Percentiles rank a stretch among this genome's conserved stretches.
These are phyloP conservation scores for Odocoileus hemionus DNA, from an alignment of 2,113 vertebrate genomes.

Conservation along the genomic window DNA sequence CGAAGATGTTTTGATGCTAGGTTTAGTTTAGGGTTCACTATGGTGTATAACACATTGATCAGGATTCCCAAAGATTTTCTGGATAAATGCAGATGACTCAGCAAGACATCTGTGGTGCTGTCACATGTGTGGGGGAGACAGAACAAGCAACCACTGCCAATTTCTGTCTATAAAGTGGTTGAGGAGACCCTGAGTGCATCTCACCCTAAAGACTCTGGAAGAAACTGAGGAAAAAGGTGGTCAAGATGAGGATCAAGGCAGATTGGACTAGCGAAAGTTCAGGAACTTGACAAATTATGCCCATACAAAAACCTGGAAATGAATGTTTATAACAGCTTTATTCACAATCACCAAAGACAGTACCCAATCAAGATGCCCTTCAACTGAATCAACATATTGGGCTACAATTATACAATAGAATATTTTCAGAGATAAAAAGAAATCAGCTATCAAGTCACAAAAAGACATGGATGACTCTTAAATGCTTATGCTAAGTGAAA, in stretches of 20 bases:
- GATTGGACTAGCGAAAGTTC: background rate
- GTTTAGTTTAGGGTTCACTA: background rate
- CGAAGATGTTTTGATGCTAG: background rate
- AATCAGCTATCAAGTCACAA: background rate
- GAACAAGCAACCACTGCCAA: background rate
- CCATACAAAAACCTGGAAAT: background rate
- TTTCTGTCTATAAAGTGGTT: background rate
- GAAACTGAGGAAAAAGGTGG: background rate
- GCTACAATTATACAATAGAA: background rate
- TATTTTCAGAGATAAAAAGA: background rate
- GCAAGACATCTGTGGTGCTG: background rate
- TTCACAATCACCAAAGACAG: background rate
- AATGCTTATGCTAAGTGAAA: background rate
- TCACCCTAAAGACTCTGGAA: background rate
- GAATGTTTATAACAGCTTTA: background rate
- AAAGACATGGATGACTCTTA: background rate
- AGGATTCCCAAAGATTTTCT: background rate
- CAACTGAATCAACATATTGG: background rate
- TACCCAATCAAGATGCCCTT: background rate
- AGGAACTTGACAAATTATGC: background rate
- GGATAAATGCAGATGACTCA: fast-evolving
- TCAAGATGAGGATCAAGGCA: background rate
- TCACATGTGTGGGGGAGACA: too few species aligned
- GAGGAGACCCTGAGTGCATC: background rate
- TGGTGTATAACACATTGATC: background rate